Evolutionary conservation across 2,797 vertebrate genomes (phyloP).

Genomic region (Melanotaenia parkinsoni): DNA sequence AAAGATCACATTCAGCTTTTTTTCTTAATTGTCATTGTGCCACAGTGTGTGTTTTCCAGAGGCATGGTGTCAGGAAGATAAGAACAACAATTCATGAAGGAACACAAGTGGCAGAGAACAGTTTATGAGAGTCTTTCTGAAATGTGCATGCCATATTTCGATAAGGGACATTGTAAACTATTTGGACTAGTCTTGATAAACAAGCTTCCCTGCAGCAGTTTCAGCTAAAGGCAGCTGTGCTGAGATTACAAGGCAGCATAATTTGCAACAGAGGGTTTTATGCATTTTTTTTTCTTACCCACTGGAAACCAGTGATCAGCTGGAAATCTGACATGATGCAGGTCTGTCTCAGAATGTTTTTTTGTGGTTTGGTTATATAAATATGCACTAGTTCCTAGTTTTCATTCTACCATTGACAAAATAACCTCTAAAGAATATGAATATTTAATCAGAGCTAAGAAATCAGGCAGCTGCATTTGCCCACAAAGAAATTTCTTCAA

Average conservation of each 20-base stretch:
- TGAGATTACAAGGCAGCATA: conserved; percentile 19
- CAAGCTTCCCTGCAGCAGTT: conserved; percentile 27
- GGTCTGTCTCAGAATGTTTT: conserved; percentile 5
- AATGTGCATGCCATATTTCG: conserved; percentile 66
- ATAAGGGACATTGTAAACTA: conserved; percentile 73
- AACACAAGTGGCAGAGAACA: conserved; percentile 55
- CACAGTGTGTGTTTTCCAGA: conserved; percentile 61
- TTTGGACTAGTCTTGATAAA: conserved; percentile 59
- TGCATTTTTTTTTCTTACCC: conserved; percentile 6
- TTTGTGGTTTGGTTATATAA: neutral
- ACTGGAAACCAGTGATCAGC: conserved; percentile 15
- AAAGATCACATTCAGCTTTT: conserved; percentile 38
- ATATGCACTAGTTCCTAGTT: neutral
- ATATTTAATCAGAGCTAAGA: conserved; percentile 20
- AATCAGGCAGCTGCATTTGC: conserved; percentile 26
- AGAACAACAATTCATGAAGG: conserved; percentile 68
- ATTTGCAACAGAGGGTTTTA: neutral
- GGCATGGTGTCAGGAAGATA: conserved; percentile 74
- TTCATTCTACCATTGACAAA: conserved; percentile 7
- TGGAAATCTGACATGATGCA: neutral
- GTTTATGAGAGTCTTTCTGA: conserved; percentile 60
- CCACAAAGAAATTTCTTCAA: conserved; percentile 39
- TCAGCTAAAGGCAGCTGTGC: conserved; percentile 16
- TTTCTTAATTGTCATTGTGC: conserved; percentile 62
- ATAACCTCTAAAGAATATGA: conserved; percentile 8